phyloP scores from a whole-genome alignment of 37 sponge, comb jelly and placozoan species.

The Haliclona indistincta region DNA sequence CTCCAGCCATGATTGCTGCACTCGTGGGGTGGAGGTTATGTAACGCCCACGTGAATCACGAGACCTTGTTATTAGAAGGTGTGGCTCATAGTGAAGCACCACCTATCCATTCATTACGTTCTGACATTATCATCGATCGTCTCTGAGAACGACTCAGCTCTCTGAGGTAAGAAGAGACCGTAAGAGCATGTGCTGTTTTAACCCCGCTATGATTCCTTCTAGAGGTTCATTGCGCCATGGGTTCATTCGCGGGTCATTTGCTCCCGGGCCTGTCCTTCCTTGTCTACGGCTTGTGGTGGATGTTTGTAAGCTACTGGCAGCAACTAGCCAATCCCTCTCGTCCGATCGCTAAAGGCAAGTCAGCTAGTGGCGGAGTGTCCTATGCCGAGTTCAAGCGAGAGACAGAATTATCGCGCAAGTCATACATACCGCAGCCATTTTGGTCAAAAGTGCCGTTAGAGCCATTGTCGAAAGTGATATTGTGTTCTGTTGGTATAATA shows the following conservation, averaged over 20 bases:
- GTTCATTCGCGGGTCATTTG: slow-evolving; percentile 55
- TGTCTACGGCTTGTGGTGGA: slow-evolving; percentile 48
- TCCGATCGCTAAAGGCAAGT: neutral
- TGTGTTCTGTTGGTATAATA: slow-evolving; percentile 42
- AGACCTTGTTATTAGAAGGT: too few relatives aligned
- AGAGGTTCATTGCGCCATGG: slow-evolving; percentile 24
- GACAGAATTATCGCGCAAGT: slow-evolving; percentile 22
- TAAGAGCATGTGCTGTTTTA: neutral
- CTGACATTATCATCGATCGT: too few relatives aligned
- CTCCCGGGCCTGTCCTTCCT: slow-evolving; percentile 60
- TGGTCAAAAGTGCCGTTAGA: slow-evolving; percentile 42
- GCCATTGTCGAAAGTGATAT: slow-evolving; percentile 40
- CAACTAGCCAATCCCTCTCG: slow-evolving; percentile 6
- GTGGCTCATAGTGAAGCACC: too few relatives aligned
- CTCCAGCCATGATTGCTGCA: too few relatives aligned
- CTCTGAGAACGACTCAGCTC: too few relatives aligned
- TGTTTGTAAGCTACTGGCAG: slow-evolving; percentile 11
- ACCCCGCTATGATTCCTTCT: neutral
- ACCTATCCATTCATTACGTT: too few relatives aligned
- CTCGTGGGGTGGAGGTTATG: too few relatives aligned
- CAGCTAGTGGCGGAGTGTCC: neutral
- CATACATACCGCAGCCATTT: slow-evolving; percentile 48
- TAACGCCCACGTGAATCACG: too few relatives aligned
- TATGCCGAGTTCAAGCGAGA: slow-evolving; percentile 5
- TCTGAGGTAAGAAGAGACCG: neutral